Conservation (phyloP, 2,113 vertebrate species). For the Xiphophorus hellerii region DNA sequence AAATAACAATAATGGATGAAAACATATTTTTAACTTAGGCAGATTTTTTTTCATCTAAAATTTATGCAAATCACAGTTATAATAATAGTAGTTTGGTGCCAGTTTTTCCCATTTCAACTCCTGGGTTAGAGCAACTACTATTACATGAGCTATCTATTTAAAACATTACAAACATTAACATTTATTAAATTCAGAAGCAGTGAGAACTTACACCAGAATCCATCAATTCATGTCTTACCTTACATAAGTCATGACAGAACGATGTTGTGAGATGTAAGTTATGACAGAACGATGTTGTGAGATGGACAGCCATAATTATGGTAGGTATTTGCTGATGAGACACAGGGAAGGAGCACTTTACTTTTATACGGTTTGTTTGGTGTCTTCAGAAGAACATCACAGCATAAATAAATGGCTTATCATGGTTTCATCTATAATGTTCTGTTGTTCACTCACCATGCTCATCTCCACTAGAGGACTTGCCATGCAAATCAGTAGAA, state of each 20-base stretch:
- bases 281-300: accelerated
- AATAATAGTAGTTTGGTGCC: too few species aligned
- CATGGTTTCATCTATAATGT: neutral
- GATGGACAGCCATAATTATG: neutral
- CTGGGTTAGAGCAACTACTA: too few species aligned
- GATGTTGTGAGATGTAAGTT: accelerated
- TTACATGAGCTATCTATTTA: too few species aligned
- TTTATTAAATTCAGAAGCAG: neutral
- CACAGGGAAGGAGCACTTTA: neutral
- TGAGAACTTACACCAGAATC: neutral
- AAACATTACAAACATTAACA: neutral
- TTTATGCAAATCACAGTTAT: too few species aligned
- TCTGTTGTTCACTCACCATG: slow-evolving; percentile 13
- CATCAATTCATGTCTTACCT: slow-evolving; percentile 13
- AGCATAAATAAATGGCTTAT: neutral
- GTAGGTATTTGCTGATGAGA: slow-evolving; percentile 5
- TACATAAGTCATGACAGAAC: accelerated
- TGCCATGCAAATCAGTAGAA: neutral
- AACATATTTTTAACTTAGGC: too few species aligned
- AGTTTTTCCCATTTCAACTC: too few species aligned
- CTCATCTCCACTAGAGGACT: accelerated
- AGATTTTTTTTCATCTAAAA: too few species aligned
- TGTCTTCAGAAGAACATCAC: neutral
- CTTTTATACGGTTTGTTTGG: accelerated
- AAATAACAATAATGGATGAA: too few species aligned